Conservation (phyloP, 2,113 vertebrate species). For the Neolamprologus kungweensis region DNA sequence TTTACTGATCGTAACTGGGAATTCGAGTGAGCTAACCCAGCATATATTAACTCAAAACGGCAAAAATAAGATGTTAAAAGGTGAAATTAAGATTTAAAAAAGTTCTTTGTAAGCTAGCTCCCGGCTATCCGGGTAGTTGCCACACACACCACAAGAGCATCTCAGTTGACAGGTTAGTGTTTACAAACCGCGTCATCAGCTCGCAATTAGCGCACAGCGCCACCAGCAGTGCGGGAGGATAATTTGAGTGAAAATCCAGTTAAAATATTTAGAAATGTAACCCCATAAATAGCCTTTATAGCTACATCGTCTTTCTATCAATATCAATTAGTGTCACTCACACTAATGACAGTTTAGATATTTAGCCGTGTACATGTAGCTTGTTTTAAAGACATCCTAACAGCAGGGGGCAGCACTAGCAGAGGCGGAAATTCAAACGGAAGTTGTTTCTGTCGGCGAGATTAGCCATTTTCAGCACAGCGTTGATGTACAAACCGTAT, state of each 20-base stretch:
- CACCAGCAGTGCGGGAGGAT: not conserved
- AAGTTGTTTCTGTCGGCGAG: not conserved
- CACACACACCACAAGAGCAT: not conserved
- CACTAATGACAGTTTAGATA: not conserved
- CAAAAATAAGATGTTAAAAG: not conserved
- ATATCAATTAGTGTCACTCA: not conserved
- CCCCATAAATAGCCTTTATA: not conserved
- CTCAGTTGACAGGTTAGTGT: not conserved
- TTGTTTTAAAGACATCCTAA: not conserved
- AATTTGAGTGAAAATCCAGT: not conserved
- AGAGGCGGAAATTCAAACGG: not conserved
- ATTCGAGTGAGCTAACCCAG: not conserved
- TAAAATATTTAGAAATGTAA: not conserved
- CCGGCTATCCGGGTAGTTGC: not conserved
- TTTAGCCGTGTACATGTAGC: not conserved
- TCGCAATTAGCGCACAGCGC: not conserved
- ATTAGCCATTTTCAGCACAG: accelerated
- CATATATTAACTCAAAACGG: accelerated
- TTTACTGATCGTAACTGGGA: not conserved
- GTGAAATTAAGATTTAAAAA: not conserved
- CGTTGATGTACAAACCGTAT: accelerated
- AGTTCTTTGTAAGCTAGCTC: not conserved
- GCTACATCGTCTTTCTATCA: not conserved
- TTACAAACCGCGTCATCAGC: not conserved
- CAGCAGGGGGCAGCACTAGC: slow-evolving; percentile 32